Evolutionary conservation across 2,113 vertebrate species (phyloP), one percentile per base, ranked within the genome.

Genomic region (Melanotaenia duboulayi): DNA sequence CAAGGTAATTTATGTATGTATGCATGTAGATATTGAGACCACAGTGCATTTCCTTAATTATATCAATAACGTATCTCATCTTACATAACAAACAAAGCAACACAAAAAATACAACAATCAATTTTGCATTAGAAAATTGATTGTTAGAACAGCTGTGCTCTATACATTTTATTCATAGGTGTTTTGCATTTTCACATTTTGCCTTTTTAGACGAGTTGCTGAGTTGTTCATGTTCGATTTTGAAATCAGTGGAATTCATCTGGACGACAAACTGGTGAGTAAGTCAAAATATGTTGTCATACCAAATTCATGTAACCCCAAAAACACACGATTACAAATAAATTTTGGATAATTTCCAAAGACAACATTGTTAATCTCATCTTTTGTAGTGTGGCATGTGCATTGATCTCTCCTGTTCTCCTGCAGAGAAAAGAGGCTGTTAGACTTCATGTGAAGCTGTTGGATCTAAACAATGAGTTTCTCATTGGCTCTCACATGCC

Each of bases 221-320:
- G 97, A 99, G 87, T 92, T 99, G 74, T 99, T 99, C 88, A 94
- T 99, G 96, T 98, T 99, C 80, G 98, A 99, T 94, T 99, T 99
- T 94, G 97, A 99, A 88, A 99, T 99, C 88, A 99, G 98, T 89
- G 98, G 98, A 82, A 99, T 99, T 90, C 97, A 99, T 89, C 92
- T 99, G 83, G 95, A 97, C 92, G 92, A 96, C 84, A 95, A 96
- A 90, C 95, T 97, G 95, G 98, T 98, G 93, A 91, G 82, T 66
- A 5, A 0, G 2, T 68, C 8, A 4, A 12, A 8, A 39, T 14
- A 2, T 16, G 4, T 25, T 9, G 37, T 46, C 11, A 14, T 20
- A 8, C 28, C 4, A 7, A 13, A 3, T 10, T 12, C 17, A 14
- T 13, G 17, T 2, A 42, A 48, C 4, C 44, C 44, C 11, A 0